phyloP scores from a whole-genome alignment of 2,113 vertebrate species.

The Mobula birostris region DNA sequence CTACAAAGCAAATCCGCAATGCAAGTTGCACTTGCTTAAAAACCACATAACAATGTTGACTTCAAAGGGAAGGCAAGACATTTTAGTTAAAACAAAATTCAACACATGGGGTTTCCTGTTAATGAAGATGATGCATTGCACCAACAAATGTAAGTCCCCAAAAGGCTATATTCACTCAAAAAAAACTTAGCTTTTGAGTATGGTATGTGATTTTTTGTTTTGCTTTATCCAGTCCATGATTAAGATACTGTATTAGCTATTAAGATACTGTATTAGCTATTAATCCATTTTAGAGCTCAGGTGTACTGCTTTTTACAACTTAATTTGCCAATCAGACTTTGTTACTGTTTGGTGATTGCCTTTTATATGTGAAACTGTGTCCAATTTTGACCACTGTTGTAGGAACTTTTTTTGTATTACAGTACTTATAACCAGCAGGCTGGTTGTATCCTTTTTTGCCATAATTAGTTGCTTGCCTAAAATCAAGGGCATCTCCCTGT shows the following conservation, averaged over 20 bases:
- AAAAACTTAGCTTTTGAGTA: not conserved
- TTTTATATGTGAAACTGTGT: conserved; percentile 35
- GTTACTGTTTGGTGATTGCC: conserved; percentile 5
- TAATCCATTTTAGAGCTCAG: conserved; percentile 30
- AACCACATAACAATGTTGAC: not conserved
- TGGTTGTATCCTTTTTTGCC: conserved; percentile 45
- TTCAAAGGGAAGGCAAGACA: not conserved
- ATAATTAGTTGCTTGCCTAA: not conserved
- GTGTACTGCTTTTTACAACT: conserved; percentile 9
- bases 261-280: not conserved
- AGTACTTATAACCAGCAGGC: conserved; percentile 51
- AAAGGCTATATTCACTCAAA: not conserved
- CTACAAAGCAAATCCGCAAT: not conserved
- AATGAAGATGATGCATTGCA: not conserved
- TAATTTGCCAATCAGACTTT: conserved; percentile 14
- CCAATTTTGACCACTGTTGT: conserved; percentile 34
- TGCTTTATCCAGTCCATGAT: not conserved
- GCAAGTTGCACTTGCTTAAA: not conserved
- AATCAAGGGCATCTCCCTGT: conserved; percentile 21
- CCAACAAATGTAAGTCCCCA: not conserved
- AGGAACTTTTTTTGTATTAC: conserved; percentile 6
- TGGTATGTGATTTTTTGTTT: too few species aligned
- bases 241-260: not conserved
- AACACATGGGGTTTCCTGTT: not conserved
- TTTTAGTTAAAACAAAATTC: not conserved